Percentiles rank a stretch among this genome's conserved stretches.
phyloP scores from a whole-genome alignment of 2,888 invertebrate species.

The Crepidodera aurea region DNA sequence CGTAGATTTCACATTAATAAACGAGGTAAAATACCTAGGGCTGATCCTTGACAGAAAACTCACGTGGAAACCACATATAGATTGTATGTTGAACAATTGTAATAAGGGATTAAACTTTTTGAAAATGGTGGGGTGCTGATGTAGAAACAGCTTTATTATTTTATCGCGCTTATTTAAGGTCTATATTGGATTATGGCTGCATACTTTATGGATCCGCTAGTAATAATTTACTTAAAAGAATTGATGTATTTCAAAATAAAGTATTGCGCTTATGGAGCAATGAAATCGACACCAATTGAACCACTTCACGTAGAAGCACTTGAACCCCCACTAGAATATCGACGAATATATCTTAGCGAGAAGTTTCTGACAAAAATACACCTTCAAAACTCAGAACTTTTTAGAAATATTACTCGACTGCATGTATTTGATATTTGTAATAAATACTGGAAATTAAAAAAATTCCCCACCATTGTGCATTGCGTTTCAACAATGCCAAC shows the following conservation, averaged over 20 bases:
- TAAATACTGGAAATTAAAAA: too few species aligned
- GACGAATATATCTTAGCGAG: too few species aligned
- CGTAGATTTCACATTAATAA: background rate
- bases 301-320: too few species aligned
- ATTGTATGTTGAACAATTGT: background rate
- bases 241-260: conserved; percentile 3
- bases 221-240: background rate
- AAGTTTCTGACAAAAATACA: too few species aligned
- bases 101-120: background rate
- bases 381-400: too few species aligned
- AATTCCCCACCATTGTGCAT: background rate
- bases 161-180: background rate
- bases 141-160: background rate
- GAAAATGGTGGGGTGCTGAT: background rate
- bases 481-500: background rate
- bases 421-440: too few species aligned
- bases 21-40: background rate
- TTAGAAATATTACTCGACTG: too few species aligned
- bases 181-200: conserved; percentile 8
- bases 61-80: background rate
- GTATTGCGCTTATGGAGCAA: too few species aligned
- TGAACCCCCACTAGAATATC: too few species aligned
- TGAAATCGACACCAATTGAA: too few species aligned
- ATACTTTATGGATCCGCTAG: conserved; percentile 11
- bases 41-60: background rate